Evolutionary conservation across 2,113 vertebrate genomes (phyloP), one percentile per base, ranked within the genome.

Genomic region (Lagenorhynchus albirostris): DNA sequence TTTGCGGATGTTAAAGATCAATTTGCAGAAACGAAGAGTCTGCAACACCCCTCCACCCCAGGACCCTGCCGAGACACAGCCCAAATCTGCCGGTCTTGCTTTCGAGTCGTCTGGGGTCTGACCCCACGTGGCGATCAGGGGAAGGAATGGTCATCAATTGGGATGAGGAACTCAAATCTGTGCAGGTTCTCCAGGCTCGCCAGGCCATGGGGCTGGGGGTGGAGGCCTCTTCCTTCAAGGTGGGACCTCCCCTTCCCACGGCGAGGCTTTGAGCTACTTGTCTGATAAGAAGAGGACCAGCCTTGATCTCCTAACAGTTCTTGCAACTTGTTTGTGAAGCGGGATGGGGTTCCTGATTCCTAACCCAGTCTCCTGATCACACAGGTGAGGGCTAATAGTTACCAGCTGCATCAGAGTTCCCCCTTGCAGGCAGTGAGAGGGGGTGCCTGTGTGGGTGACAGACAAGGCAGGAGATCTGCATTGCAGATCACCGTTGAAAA

Each of bases 211-310:
- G 60, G 41, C 47, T 23, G 10, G 29, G 44, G 6, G 4, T 8
- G 31, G 44, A 15, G 8, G 8, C n/a, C n/a, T 12, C 7, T 11
- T 8, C 9, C 15, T 60, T 91, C 38, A 7, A 36, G n/a, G 25
- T 7, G 18, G 41, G 44, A 20, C 4, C 0, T 4, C 10, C 3
- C 38, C 33, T 29, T 50, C 15, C 53, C 20, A 47, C 1, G 0
- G 44, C 7, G 23, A 58, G n/a, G 31, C 41, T 79, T 29, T 44
- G 62, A 55, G 55, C 17, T 21, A 1, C 70, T 38, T 63, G 21
- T 60, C 87, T 15, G 25, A 6, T 55, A 73, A 80, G n/a, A 73
- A 17, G 7, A 36, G 71, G n/a, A 36, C 18, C 4, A 38, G n/a
- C 65, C 44, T 2, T 29, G 14, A 20, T 36, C 26, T 31, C 77